Evolutionary conservation across 2,888 invertebrate genomes (phyloP).

Genomic region (Hemaris fuciformis): DNA sequence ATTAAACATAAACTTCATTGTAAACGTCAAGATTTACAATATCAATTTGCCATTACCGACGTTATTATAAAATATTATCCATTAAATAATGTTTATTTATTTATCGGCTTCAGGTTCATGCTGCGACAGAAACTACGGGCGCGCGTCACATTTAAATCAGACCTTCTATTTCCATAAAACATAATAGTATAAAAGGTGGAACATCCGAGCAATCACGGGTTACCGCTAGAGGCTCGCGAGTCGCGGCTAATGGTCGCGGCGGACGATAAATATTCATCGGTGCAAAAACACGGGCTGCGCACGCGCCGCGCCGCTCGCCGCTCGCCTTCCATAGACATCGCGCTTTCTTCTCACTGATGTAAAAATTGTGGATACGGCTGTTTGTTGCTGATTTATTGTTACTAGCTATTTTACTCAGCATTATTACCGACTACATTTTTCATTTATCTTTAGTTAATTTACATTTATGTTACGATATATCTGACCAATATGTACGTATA

Average conservation of each 20-base stretch:
- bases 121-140: constrained; percentile 7
- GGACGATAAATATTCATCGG: constrained; percentile 78
- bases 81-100: background rate
- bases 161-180: constrained; percentile 12
- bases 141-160: constrained; percentile 15
- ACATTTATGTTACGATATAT: too few relatives aligned
- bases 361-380: constrained; percentile 36
- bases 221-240: constrained; percentile 36
- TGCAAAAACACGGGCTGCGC: constrained; percentile 72
- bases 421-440: too few relatives aligned
- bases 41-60: background rate
- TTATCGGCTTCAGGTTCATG: background rate
- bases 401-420: too few relatives aligned
- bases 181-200: constrained; percentile 12
- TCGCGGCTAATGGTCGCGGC: constrained; percentile 52
- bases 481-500: too few relatives aligned
- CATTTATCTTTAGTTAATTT: too few relatives aligned
- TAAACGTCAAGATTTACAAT: background rate
- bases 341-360: constrained; percentile 70
- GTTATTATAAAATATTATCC: background rate
- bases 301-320: constrained; percentile 52
- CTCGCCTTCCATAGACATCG: constrained; percentile 45
- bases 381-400: constrained; percentile 6
- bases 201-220: constrained; percentile 23
- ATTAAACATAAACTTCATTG: background rate